Conservation (phyloP, 2,888 invertebrate species). For the Ormyrus thymus region DNA sequence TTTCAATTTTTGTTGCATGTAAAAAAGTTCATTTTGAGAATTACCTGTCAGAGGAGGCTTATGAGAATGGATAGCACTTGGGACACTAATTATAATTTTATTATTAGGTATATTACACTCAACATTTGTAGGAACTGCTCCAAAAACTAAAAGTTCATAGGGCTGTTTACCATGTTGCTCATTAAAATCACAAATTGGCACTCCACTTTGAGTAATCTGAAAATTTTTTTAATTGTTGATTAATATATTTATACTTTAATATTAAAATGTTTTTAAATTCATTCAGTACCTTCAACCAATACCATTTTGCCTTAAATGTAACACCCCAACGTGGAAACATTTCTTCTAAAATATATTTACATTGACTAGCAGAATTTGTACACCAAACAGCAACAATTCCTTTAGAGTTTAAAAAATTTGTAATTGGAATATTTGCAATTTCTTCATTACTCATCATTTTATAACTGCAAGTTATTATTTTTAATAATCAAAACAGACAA, state of each 20-base stretch:
- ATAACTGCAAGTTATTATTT: constrained; percentile 78
- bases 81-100: constrained; percentile 86
- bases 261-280: constrained; percentile 5
- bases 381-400: constrained; percentile 93
- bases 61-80: constrained; percentile 95
- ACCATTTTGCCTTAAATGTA: constrained; percentile 84
- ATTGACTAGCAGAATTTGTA: constrained; percentile 87
- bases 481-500: constrained; percentile 23
- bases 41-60: constrained; percentile 91
- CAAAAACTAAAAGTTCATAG: constrained; percentile 87
- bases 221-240: constrained; percentile 51
- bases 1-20: constrained; percentile 10
- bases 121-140: constrained; percentile 71
- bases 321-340: constrained; percentile 89
- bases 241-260: constrained; percentile 15
- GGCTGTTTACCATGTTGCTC: constrained; percentile 87
- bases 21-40: constrained; percentile 54
- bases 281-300: constrained; percentile 87
- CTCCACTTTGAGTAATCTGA: constrained; percentile 82
- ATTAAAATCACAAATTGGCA: constrained; percentile 82
- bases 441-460: constrained; percentile 87
- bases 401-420: constrained; percentile 78
- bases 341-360: constrained; percentile 81
- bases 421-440: constrained; percentile 83
- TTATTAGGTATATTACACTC: constrained; percentile 73